Evolutionary conservation across 2,113 vertebrate genomes (phyloP), one percentile per base, ranked within the genome.

Genomic region (Desmodus rotundus): DNA sequence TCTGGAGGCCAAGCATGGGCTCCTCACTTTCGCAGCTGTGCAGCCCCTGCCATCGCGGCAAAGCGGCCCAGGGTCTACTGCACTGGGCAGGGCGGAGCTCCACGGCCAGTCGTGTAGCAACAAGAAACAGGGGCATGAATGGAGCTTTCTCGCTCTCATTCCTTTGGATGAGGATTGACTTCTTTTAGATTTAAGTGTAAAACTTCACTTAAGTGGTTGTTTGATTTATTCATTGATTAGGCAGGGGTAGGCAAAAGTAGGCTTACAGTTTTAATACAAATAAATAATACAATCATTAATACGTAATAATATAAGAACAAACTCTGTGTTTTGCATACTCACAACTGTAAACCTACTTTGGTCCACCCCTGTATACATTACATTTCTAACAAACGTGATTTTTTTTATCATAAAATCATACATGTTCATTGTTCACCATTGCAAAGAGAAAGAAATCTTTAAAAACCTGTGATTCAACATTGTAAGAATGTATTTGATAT

Each of bases 171-270:
- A 9, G 0, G 15, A 58, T 41, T 65, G 72, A 70, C 13, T 93
- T 95, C 33, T 85, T 95, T 89, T 50, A 63, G 12, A 85, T 83
- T 73, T 84, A 54, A 90, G 33, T 68, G 14, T 91, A 17, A 90
- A 92, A 77, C 68, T 72, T 97, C 41, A 12, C 24, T 38, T 92
- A 68, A 63, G 41, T 61, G 31, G 24, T n/a, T 73, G 50, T 61
- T 88, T 47, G 50, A 74, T 43, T 52, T 88, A 86, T 65, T 92
- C 26, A 85, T 52, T 93, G n/a, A 38, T 36, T 63, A 24, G 26
- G n/a, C 2, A 20, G 73, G 28, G 16, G 8, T 33, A 2, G 28
- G 28, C 9, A 45, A 11, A 50, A 33, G 43, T 33, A 76, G 43
- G 72, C 28, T 76, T 76, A 76, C 15, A 76, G 73, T 50, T 47